These are phyloP conservation scores for Nymphalis polychloros DNA, from an alignment of 2,888 invertebrate species.

Conservation along the genomic window DNA sequence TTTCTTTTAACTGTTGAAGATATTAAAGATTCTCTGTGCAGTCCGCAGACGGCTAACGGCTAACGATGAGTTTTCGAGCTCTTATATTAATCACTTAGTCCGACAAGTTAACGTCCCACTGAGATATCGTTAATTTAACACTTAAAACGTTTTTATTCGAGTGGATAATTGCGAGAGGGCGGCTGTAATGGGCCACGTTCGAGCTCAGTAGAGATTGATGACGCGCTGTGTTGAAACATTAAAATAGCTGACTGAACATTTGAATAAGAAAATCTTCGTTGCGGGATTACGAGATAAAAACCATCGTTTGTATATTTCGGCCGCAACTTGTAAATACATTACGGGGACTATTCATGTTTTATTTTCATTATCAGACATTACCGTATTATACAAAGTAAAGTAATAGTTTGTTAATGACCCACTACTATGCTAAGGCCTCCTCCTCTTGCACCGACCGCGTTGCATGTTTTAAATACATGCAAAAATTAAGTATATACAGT, in stretches of 20 bases:
- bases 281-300: slow-evolving; percentile 61
- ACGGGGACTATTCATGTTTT: slow-evolving; percentile 54
- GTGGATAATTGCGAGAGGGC: slow-evolving; percentile 78
- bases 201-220: slow-evolving; percentile 75
- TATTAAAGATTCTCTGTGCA: slow-evolving; percentile 10
- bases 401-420: no score
- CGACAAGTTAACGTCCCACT: slow-evolving; percentile 68
- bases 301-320: slow-evolving; percentile 52
- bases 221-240: slow-evolving; percentile 71
- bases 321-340: slow-evolving; percentile 44
- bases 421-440: no score
- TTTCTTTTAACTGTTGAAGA: background rate
- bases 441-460: no score
- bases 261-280: slow-evolving; percentile 69
- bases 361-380: slow-evolving; percentile 30
- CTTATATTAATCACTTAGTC: slow-evolving; percentile 73
- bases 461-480: no score
- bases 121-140: slow-evolving; percentile 81
- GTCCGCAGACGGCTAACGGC: slow-evolving; percentile 57
- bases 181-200: slow-evolving; percentile 74
- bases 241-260: slow-evolving; percentile 74
- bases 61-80: slow-evolving; percentile 41
- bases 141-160: slow-evolving; percentile 80
- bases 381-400: no score
- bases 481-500: no score